phyloP scores from a whole-genome alignment of 2,113 vertebrate genomes.

The Tauraco erythrolophus region DNA sequence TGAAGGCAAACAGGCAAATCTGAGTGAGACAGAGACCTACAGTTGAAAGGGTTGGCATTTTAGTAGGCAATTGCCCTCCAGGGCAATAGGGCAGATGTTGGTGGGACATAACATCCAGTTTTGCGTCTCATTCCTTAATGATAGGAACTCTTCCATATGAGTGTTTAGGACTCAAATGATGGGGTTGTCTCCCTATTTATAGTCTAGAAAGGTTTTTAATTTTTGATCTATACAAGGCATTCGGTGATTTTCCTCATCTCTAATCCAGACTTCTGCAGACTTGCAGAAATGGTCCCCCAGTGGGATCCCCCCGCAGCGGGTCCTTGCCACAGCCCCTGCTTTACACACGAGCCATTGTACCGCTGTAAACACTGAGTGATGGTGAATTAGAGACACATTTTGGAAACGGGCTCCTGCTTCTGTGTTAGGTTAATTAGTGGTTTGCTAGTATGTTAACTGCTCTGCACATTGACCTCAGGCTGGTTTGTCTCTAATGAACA shows the following conservation, averaged over 20 bases:
- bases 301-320: fast-evolving
- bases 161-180: too few relatives aligned
- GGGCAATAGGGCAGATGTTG: not conserved
- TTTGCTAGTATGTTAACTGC: slow-evolving; percentile 67
- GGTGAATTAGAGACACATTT: slow-evolving; percentile 46
- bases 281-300: not conserved
- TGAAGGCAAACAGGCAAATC: not conserved
- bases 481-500: slow-evolving; percentile 50
- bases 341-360: not conserved
- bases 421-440: slow-evolving; percentile 62
- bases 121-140: not conserved
- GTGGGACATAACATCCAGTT: not conserved
- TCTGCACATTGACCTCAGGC: slow-evolving; percentile 57
- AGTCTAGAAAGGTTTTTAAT: too few relatives aligned
- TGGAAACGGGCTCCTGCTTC: not conserved
- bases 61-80: not conserved
- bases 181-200: too few relatives aligned
- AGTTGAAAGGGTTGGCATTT: too few relatives aligned
- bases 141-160: too few relatives aligned
- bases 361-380: not conserved
- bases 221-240: too few relatives aligned
- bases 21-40: not conserved
- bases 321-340: not conserved
- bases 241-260: not conserved
- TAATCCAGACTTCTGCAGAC: not conserved